Conservation (phyloP, 2,888 invertebrate species). For the Pimpla rufipes region DNA sequence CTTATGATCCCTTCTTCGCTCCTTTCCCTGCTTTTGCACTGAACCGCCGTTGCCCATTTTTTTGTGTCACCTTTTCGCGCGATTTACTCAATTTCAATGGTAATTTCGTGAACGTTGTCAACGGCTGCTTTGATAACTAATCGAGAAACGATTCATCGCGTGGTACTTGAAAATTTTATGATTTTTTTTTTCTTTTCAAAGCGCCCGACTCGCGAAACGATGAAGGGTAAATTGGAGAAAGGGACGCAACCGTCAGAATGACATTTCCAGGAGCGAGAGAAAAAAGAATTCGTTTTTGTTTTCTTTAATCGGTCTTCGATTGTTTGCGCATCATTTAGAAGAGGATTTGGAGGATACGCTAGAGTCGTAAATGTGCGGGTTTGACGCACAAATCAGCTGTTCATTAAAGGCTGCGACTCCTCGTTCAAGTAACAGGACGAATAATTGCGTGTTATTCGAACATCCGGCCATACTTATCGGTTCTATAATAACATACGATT, state of each 20-base stretch:
- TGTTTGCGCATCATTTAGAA: constrained; percentile 3
- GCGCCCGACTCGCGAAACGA: constrained; percentile 17
- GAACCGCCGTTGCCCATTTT: constrained; percentile 67
- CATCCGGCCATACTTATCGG: no score
- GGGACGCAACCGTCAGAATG: constrained; percentile 64
- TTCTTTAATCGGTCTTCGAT: constrained; percentile 21
- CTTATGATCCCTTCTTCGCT: constrained; percentile 51
- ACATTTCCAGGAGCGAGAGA: constrained; percentile 58
- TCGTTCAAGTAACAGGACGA: no score
- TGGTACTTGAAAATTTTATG: constrained; percentile 54
- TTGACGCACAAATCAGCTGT: no score
- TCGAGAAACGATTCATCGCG: constrained; percentile 11
- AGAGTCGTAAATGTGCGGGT: no score
- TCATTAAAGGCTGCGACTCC: no score
- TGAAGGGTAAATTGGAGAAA: constrained; percentile 50
- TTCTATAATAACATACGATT: no score
- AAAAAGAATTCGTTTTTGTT: constrained; percentile 2
- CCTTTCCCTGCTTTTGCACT: constrained; percentile 49
- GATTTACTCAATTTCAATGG: background rate
- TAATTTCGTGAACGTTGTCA: background rate
- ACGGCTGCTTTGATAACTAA: background rate
- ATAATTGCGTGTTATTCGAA: no score
- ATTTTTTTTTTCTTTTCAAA: constrained; percentile 47
- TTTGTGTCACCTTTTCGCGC: background rate
- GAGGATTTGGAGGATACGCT: no score